These are phyloP conservation scores for Troides helena DNA, from an alignment of 2,888 invertebrate genomes.

Conservation along the genomic window DNA sequence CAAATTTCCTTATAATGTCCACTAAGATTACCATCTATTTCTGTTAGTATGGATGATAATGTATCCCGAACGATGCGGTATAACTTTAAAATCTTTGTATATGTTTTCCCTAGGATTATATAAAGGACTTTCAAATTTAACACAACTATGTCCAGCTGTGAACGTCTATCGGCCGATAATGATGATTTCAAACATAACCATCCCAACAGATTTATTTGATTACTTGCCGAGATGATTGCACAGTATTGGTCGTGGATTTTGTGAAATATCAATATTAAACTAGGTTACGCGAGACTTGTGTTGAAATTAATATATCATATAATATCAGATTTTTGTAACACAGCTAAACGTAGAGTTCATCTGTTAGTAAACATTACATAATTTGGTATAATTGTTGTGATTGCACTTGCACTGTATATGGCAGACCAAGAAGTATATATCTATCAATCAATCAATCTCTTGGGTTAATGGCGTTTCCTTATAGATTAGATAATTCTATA, in stretches of 20 bases:
- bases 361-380: neutral
- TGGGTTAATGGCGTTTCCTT: too few species aligned
- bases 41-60: too few species aligned
- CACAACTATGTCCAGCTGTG: neutral
- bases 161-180: too few species aligned
- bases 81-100: too few species aligned
- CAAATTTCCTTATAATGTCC: too few species aligned
- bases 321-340: neutral
- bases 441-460: too few species aligned
- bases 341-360: neutral
- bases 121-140: neutral
- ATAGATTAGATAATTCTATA: too few species aligned
- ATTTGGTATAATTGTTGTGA: neutral
- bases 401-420: neutral
- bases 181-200: neutral
- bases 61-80: too few species aligned
- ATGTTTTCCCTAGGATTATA: too few species aligned
- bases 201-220: neutral
- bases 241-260: conserved; percentile 2
- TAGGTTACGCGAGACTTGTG: neutral
- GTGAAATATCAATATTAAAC: conserved; percentile 10
- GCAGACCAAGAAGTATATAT: too few species aligned
- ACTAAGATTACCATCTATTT: too few species aligned
- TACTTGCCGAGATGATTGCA: neutral
- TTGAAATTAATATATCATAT: neutral